Percentiles rank a stretch among this genome's conserved stretches.
phyloP scores from a whole-genome alignment of 2,888 invertebrate genomes.

The Macropis europaea region DNA sequence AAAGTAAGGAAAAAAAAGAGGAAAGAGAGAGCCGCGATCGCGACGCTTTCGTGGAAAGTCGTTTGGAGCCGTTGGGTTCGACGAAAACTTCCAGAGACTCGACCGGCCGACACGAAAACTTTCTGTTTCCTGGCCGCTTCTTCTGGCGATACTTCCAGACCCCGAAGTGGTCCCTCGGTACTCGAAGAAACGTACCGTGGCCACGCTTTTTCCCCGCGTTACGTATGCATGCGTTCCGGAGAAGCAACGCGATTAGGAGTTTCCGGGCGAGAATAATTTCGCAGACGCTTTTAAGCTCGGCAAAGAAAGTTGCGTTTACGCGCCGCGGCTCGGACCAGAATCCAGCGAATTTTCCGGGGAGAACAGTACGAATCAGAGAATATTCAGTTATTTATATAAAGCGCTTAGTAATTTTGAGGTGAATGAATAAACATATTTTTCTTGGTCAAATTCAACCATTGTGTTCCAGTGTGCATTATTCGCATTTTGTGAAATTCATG shows the following conservation, averaged over 20 bases:
- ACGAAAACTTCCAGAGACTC: slow-evolving; percentile 14
- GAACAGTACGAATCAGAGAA: too few relatives aligned
- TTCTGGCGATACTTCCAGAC: slow-evolving; percentile 2
- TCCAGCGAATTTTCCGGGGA: background rate
- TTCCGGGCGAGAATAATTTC: slow-evolving; percentile 12
- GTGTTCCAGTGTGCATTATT: too few relatives aligned
- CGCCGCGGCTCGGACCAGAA: background rate
- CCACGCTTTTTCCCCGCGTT: background rate
- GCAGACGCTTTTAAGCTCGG: background rate
- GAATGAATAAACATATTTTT: too few relatives aligned
- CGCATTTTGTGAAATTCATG: too few relatives aligned
- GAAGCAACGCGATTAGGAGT: slow-evolving; percentile 21
- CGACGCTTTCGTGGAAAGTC: slow-evolving; percentile 50
- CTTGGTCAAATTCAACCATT: too few relatives aligned
- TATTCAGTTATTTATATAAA: too few relatives aligned
- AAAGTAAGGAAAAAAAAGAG: slow-evolving; percentile 50
- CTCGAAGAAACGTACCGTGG: slow-evolving; percentile 1
- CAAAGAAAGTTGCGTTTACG: background rate
- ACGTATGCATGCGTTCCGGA: background rate
- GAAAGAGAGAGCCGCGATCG: slow-evolving; percentile 61
- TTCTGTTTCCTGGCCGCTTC: slow-evolving; percentile 22
- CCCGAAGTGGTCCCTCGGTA: background rate
- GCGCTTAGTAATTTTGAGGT: too few relatives aligned
- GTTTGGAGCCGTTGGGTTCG: background rate
- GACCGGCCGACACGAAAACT: slow-evolving; percentile 11